Conservation (phyloP, 2,888 invertebrate genomes). For the Neoascia interrupta region DNA sequence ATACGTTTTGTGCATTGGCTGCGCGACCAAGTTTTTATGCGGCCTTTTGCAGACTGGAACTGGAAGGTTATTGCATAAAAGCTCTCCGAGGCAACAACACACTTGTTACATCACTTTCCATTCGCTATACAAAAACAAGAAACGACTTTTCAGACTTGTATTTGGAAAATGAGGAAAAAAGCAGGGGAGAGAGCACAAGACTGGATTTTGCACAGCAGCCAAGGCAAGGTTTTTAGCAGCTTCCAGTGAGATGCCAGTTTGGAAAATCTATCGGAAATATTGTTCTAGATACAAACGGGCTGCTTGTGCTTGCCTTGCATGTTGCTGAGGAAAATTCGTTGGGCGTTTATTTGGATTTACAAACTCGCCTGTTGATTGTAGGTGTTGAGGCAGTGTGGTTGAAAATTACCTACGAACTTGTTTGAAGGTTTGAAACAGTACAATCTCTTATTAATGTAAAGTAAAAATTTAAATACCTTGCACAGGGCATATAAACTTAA, state of each 20-base stretch:
- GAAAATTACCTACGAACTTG: too few species aligned
- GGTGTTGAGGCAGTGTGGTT: background rate
- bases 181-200: background rate
- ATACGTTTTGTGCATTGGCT: background rate
- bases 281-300: too few species aligned
- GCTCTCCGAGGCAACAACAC: constrained; percentile 32
- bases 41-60: constrained; percentile 30
- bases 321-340: constrained; percentile 23
- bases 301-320: too few species aligned
- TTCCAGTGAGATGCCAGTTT: constrained; percentile 15
- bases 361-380: constrained; percentile 46
- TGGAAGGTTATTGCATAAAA: constrained; percentile 30
- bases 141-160: too few species aligned
- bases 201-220: constrained; percentile 1
- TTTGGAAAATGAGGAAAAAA: constrained; percentile 21
- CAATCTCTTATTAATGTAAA: too few species aligned
- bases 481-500: too few species aligned
- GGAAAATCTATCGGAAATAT: background rate
- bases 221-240: constrained; percentile 7
- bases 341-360: constrained; percentile 1
- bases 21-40: background rate
- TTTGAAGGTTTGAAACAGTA: constrained; percentile 12
- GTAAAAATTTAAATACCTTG: too few species aligned
- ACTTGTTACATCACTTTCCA: constrained; percentile 64
- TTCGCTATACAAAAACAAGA: background rate